phyloP scores from a whole-genome alignment of 1,140 invertebrate genomes.

The Ladona fulva region DNA sequence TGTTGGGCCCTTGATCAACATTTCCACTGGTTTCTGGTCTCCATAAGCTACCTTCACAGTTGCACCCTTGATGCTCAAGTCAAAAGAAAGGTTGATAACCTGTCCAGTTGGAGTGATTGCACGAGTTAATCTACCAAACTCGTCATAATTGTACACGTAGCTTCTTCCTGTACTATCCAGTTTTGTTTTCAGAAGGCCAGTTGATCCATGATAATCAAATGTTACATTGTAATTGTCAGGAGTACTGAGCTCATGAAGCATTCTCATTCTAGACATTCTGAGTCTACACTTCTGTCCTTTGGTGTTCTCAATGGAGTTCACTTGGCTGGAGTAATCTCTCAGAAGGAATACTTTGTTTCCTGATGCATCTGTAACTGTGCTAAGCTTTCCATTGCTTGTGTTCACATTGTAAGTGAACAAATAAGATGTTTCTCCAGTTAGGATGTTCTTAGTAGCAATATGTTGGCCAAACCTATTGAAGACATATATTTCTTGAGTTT shows the following conservation, averaged over 20 bases:
- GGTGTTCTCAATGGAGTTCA: conserved; percentile 90
- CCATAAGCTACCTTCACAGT: conserved; percentile 76
- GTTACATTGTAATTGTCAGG: conserved; percentile 87
- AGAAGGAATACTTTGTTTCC: conserved; percentile 86
- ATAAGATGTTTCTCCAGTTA: conserved; percentile 85
- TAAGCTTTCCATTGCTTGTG: conserved; percentile 89
- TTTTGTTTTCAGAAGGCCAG: conserved; percentile 78
- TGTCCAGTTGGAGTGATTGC: conserved; percentile 88
- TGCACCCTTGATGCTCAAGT: conserved; percentile 79
- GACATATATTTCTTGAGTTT: conserved; percentile 90
- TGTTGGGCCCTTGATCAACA: conserved; percentile 78
- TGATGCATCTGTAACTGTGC: conserved; percentile 84
- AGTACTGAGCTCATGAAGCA: conserved; percentile 78
- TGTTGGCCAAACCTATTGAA: conserved; percentile 96
- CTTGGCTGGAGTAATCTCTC: conserved; percentile 52
- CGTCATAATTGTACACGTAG: conserved; percentile 91
- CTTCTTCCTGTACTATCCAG: conserved; percentile 82
- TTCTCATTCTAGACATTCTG: conserved; percentile 77
- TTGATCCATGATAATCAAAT: conserved; percentile 85
- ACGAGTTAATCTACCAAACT: conserved; percentile 81
- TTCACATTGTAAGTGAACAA: conserved; percentile 93
- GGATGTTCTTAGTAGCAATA: conserved; percentile 80
- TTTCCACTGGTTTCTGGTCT: conserved; percentile 66
- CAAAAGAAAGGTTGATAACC: conserved; percentile 74
- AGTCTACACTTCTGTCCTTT: conserved; percentile 86